Base-by-base conservation (phyloP, 2,113 vertebrate species). In the Semnopithecus entellus region DNA sequence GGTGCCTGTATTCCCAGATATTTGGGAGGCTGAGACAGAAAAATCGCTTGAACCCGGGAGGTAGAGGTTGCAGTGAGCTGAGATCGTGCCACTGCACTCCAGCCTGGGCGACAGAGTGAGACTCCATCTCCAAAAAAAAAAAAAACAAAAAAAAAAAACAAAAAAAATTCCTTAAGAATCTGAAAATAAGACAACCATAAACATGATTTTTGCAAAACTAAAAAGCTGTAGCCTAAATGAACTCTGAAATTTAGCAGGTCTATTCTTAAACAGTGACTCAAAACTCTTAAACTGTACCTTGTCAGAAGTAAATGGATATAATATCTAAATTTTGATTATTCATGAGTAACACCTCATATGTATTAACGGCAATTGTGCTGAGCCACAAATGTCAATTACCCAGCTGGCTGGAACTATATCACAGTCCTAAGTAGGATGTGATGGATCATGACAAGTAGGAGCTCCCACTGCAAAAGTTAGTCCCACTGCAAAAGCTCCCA, bases 171-270 rank as follows among this genome's bases (percentile, higher is more conserved):
- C 38, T 91, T 93, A 75, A 43, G 66, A 95, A 72, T 43, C 35
- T 96, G 17, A 94, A 93, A 92, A 94, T 75, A 70, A 88, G 85
- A 48, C 3, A 76, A 52, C 25, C 45, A 1, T 61, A 79, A 87
- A 88, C 9, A 86, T 78, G 20, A 40, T 59, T 78, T 73, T 59
- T 83, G 27, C 1, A 86, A 10, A 93, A 94, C 10, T 78, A 79
- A 88, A 94, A 96, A 50, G 10, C 3, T 96, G 7, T 70, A 80
- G 38, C 22, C 30, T 90, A 52, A 78, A 64, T 73, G 17, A 38
- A 66, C 38, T 61, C 2, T 81, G n/a, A 78, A 25, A 81, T 82
- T 81, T 38, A 93, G 50, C 10, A 43, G 5, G 45, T 59, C 45
- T 78, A 30, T 57, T 78, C 64, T 94, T 89, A 96, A 70, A 83